These are phyloP conservation scores for Wasmannia auropunctata DNA, from an alignment of 1,140 invertebrate genomes.

Conservation along the genomic window DNA sequence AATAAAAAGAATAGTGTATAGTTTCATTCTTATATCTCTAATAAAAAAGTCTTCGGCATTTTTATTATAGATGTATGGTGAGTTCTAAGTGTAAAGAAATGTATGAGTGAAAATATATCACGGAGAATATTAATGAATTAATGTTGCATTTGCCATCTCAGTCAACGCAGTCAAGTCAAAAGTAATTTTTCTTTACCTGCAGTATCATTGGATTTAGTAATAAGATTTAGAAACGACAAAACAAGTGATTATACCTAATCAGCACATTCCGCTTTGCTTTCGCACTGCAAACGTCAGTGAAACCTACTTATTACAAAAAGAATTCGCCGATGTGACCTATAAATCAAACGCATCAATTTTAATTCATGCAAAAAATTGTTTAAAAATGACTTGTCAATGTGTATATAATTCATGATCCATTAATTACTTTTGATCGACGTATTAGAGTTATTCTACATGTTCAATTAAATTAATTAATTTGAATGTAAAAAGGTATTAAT, in stretches of 20 bases:
- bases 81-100: background rate
- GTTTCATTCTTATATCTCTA: no score
- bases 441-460: background rate
- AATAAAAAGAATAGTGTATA: no score
- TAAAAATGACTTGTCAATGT: background rate
- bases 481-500: background rate
- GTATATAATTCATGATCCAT: background rate
- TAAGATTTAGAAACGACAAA: background rate
- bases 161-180: background rate
- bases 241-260: slow-evolving; percentile 26
- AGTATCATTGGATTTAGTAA: background rate
- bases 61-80: background rate
- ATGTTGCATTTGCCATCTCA: background rate
- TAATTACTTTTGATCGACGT: background rate
- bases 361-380: background rate
- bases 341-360: slow-evolving; percentile 24
- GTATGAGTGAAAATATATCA: background rate
- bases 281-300: background rate
- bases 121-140: background rate
- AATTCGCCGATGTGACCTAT: slow-evolving; percentile 10
- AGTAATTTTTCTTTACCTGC: background rate
- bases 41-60: background rate
- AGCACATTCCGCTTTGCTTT: slow-evolving; percentile 43
- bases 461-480: background rate
- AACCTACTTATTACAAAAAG: background rate